phyloP scores from a whole-genome alignment of 2,113 vertebrate species.

The Neolamprologus ventralis region DNA sequence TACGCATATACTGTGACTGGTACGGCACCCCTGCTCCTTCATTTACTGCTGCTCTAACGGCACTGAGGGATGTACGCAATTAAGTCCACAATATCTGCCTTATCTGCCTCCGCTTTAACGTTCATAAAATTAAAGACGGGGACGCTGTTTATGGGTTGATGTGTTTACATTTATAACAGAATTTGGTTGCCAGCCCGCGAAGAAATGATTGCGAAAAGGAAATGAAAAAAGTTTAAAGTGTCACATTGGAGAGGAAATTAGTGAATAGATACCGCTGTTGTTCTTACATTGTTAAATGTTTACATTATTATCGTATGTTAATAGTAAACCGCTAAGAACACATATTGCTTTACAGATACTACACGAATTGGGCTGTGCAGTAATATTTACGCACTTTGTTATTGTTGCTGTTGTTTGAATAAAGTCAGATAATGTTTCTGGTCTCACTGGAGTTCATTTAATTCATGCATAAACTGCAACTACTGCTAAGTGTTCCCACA shows the following conservation, averaged over 20 bases:
- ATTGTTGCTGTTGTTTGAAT: not conserved
- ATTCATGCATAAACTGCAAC: not conserved
- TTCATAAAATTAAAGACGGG: not conserved
- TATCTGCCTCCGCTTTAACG: not conserved
- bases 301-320: not conserved
- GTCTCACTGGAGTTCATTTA: not conserved
- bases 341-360: not conserved
- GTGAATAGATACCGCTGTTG: not conserved
- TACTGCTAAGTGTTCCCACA: not conserved
- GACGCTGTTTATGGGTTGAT: not conserved
- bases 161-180: not conserved
- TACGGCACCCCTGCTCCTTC: not conserved
- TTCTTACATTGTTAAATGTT: not conserved
- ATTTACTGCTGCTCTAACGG: not conserved
- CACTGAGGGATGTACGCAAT: not conserved
- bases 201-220: not conserved
- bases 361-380: not conserved
- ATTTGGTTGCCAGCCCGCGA: not conserved
- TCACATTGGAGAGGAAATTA: not conserved
- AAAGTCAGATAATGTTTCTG: not conserved
- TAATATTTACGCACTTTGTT: not conserved
- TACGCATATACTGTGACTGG: not conserved
- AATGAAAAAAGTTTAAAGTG: not conserved
- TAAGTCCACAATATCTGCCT: not conserved
- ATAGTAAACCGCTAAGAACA: not conserved